phyloP scores from a whole-genome alignment of 2,113 vertebrate genomes.

The Octodon degus region DNA sequence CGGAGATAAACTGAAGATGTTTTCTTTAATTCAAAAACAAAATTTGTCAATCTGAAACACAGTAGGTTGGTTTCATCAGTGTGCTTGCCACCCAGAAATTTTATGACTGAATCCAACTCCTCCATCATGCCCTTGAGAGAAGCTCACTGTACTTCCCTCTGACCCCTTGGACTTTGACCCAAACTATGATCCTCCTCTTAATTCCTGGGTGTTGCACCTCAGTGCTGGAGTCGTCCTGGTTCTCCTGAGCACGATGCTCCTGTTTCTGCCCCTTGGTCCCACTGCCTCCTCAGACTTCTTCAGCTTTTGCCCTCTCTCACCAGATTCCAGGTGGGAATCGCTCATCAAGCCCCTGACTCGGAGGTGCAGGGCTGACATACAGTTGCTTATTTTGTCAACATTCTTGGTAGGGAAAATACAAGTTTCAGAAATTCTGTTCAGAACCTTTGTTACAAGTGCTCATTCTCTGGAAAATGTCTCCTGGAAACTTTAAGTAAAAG shows the following conservation, averaged over 20 bases:
- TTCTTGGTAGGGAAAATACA: background rate
- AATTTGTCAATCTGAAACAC: background rate
- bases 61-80: background rate
- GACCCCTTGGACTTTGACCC: background rate
- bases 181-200: background rate
- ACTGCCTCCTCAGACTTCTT: background rate
- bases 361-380: background rate
- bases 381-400: background rate
- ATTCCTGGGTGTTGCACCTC: background rate
- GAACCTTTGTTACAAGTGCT: background rate
- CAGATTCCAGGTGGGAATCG: background rate
- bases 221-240: background rate
- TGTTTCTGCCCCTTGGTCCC: background rate
- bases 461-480: background rate
- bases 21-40: background rate
- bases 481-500: background rate
- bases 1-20: background rate
- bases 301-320: background rate
- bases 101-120: background rate
- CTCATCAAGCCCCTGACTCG: background rate
- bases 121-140: background rate
- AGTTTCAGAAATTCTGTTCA: background rate
- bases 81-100: background rate
- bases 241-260: background rate
- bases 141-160: background rate